A percentile compares a stretch with the other conserved stretches of the same genome.
phyloP scores from a whole-genome alignment of 1,140 invertebrate genomes.

The Formica selysi region DNA sequence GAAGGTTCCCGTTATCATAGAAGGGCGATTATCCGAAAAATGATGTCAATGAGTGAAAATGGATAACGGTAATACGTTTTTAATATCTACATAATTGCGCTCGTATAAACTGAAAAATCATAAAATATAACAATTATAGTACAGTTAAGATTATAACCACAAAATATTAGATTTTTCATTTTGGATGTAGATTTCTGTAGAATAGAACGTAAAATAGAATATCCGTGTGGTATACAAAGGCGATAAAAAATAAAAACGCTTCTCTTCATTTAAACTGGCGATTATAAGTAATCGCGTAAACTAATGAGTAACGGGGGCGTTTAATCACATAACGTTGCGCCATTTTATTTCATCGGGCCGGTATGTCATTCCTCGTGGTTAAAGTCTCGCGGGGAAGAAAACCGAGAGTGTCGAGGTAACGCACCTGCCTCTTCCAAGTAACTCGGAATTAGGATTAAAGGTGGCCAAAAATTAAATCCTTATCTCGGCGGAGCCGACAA shows the following conservation, averaged over 20 bases:
- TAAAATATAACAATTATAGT: not conserved
- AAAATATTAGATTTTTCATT: not conserved
- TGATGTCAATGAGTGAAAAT: constrained; percentile 27
- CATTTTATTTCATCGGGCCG: constrained; percentile 41
- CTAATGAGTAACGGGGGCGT: constrained; percentile 13
- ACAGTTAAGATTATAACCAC: not conserved
- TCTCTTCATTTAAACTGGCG: not conserved
- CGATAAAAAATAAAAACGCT: not conserved
- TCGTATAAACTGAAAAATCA: not conserved
- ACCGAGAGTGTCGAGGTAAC: constrained; percentile 19
- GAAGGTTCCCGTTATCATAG: constrained; percentile 62
- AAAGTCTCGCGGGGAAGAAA: constrained; percentile 1
- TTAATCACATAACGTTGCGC: constrained; percentile 14
- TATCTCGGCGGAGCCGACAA: constrained; percentile 79
- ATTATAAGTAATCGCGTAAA: constrained; percentile 26
- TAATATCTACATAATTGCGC: constrained; percentile 7
- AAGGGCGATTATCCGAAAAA: constrained; percentile 71
- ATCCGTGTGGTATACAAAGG: not conserved
- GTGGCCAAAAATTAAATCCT: constrained; percentile 85
- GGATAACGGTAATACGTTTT: constrained; percentile 58
- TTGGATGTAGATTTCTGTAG: not conserved
- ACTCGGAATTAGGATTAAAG: constrained; percentile 84
- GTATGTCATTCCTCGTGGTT: constrained; percentile 59
- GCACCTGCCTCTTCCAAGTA: constrained; percentile 70
- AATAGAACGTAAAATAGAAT: not conserved